Evolutionary conservation across 37 sponge, comb jelly and placozoan species (phyloP), one percentile per base, ranked within the genome.

Genomic region (Ianthella basta): DNA sequence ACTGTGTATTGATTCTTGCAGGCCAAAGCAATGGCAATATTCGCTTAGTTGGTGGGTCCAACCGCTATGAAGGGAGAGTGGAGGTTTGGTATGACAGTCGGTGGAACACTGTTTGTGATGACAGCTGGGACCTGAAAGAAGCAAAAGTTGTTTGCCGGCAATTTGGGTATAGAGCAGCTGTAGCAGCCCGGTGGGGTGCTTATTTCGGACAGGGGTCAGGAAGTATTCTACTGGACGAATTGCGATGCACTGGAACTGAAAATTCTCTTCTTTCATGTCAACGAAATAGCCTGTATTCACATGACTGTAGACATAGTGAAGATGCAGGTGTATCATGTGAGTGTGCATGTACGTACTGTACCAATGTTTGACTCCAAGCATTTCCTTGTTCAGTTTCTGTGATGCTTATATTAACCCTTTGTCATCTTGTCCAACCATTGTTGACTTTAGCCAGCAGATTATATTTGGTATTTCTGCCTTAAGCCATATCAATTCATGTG

Each of bases 71-170:
- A 39, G 80, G 80, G 37, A 50, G 80, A 39, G 80, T 79, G 10
- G 80, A 79, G 54, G 30, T 79, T 79, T 30, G 37, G 50, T 79
- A 79, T 5, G 37, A 55, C 37, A 41, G 80, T 30, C 23, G 1
- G 44, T 79, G 80, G 80, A 41, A 41, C 23, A 79, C 80, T 41
- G 80, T 79, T 4, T 79, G 80, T 39, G 56, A 79, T 56, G 80
- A 79, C 10, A 4, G 2, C 24, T 79, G 80, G 80, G 24, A 36
- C 37, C 24, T 41, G 53, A 39, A 79, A 10, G 80, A 79, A 37
- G 80, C 80, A 18, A 79, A 79, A 2, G 80, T 79, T 41, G 80
- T 39, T 21, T 79, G 80, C 80, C 44, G 37, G 4, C 80, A 79
- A 40, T n/a, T 79, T 18, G 80, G 80, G 21, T 79, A 79, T 24